Base-by-base conservation (phyloP, 2,113 vertebrate species). In the Bombycilla garrulus region DNA sequence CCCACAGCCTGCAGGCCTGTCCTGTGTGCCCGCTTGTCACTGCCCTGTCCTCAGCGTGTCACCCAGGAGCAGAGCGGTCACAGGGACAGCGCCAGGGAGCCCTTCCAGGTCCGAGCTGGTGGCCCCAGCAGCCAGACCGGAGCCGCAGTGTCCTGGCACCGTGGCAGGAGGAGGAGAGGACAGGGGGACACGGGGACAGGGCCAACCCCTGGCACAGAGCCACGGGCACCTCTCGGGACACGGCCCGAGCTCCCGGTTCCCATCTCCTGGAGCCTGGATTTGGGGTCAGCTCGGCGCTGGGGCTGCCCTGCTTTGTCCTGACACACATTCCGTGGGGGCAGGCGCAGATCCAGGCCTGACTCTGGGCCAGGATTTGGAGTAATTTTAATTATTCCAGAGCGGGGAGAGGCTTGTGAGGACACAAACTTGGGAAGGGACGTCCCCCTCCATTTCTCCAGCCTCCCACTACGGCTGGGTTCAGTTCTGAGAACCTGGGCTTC, bases 221-320 rank as follows among this genome's bases (percentile, higher is more conserved):
- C 93, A 36, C 40, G 2, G 28, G 11, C 5, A 2, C 31, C 57
- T 83, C 45, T 18, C 38, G 31, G 82, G 51, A 35, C 82, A 36
- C 9, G 31, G 48, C 53, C 61, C 53, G 0, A 9, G 33, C 25
- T 56, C 38, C 80, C 2, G 31, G 54, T 16, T 58, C 35, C 79
- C 38, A 5, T 58, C 81, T 4, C 35, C 0, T 4, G 6, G 56
- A 10, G 8, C 71, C 58, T 4, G 1, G 26, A 17, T 73, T 22
- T 50, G 6, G 48, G 86, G 4, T 44, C 3, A 0, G 13, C 51
- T 21, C 2, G 3, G 73, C 40, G 60, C 77, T 13, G 14, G 65
- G 31, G 2, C 57, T 85, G 94, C 66, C 96, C 95, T 89, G 18
- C 83, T 87, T 72, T 79, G 79, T 35, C 77, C 71, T 93, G 95